These are phyloP conservation scores for Jacana jacana DNA, from an alignment of 2,113 vertebrate species.

Conservation along the genomic window DNA sequence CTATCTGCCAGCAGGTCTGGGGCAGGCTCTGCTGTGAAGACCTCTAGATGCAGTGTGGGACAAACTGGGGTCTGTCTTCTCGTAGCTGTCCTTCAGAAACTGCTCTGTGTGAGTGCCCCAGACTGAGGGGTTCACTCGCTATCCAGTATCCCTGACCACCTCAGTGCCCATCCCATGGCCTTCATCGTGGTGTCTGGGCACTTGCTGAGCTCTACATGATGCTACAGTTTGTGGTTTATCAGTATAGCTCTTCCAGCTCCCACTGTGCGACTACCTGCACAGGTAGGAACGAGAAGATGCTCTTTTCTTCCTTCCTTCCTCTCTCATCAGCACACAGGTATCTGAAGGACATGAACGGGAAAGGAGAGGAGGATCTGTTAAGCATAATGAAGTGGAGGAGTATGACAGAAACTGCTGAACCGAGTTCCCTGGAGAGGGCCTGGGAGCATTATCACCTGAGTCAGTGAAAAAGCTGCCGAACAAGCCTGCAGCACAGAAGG, in stretches of 20 bases:
- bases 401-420: slow-evolving; percentile 25
- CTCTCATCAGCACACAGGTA: neutral
- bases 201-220: neutral
- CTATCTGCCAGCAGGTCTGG: neutral
- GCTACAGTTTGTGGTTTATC: neutral
- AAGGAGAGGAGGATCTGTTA: slow-evolving; percentile 17
- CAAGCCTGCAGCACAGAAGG: neutral
- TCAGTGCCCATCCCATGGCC: neutral
- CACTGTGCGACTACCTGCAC: neutral
- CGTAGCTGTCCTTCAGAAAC: neutral
- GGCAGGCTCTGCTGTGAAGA: neutral
- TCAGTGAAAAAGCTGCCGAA: neutral
- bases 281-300: neutral
- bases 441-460: neutral
- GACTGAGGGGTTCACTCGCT: neutral
- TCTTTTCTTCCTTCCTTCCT: neutral
- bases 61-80: neutral
- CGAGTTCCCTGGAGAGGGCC: neutral
- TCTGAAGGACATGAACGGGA: neutral
- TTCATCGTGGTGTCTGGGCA: neutral
- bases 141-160: neutral
- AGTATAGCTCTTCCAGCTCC: neutral
- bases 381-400: slow-evolving; percentile 23
- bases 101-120: accelerated
- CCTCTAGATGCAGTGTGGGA: neutral